Evolutionary conservation across 2,797 vertebrate species (phyloP).

Genomic region (Microctenopoma lineatum): DNA sequence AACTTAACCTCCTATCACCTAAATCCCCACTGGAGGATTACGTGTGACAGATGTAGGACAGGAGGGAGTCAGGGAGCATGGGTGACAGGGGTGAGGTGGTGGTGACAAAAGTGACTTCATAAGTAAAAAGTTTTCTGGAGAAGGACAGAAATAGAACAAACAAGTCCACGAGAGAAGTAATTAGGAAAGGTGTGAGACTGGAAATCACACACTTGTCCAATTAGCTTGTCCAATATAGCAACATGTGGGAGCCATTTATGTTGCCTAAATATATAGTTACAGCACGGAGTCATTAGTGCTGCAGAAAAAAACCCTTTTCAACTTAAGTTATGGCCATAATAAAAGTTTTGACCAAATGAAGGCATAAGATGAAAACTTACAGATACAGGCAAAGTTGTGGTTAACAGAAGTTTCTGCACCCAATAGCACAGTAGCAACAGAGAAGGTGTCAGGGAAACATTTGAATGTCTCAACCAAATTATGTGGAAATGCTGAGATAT

Average conservation of each 20-base stretch:
- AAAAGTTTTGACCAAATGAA: too few relatives aligned
- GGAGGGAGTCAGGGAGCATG: conserved; percentile 15
- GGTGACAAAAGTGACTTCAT: conserved; percentile 44
- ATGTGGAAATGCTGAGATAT: too few relatives aligned
- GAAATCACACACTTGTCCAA: conserved; percentile 14
- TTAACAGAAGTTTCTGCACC: too few relatives aligned
- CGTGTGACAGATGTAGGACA: conserved; percentile 63
- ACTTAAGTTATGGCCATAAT: too few relatives aligned
- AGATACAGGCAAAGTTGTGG: too few relatives aligned
- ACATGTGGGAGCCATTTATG: conserved; percentile 1
- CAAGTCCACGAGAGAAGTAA: conserved; percentile 2
- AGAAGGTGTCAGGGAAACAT: too few relatives aligned
- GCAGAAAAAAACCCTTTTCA: too few relatives aligned
- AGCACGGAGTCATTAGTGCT: neutral
- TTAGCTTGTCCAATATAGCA: conserved; percentile 1
- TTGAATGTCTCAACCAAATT: too few relatives aligned
- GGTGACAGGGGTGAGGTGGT: conserved; percentile 28
- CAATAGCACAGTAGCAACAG: too few relatives aligned
- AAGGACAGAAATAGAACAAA: conserved; percentile 33
- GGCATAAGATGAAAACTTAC: too few relatives aligned
- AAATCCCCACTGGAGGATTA: conserved; percentile 67
- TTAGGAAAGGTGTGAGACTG: conserved; percentile 12
- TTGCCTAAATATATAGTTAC: neutral
- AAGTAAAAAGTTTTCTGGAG: conserved; percentile 27
- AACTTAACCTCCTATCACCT: conserved; percentile 71